Conservation (phyloP, 2,113 vertebrate species). For the Anolis carolinensis region DNA sequence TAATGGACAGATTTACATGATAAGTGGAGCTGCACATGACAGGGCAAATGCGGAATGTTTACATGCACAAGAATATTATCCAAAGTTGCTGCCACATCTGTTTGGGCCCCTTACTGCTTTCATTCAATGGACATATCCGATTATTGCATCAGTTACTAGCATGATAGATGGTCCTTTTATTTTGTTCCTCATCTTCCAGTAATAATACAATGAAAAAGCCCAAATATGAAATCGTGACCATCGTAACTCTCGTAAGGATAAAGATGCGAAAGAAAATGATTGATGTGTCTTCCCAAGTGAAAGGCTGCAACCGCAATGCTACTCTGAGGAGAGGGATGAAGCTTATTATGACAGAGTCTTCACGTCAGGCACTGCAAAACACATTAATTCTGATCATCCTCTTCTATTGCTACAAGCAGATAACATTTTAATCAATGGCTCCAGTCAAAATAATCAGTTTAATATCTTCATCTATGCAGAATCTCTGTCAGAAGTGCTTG, state of each 20-base stretch:
- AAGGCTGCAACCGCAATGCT: background rate
- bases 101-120: background rate
- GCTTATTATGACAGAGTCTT: background rate
- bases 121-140: background rate
- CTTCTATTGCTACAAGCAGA: background rate
- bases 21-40: background rate
- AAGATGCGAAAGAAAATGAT: background rate
- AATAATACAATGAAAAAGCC: background rate
- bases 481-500: background rate
- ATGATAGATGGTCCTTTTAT: background rate
- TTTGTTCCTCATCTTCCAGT: background rate
- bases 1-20: background rate
- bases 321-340: background rate
- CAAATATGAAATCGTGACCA: too few species aligned
- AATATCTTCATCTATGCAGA: background rate
- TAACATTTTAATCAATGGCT: slow-evolving; percentile 14
- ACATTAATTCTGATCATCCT: slow-evolving; percentile 12
- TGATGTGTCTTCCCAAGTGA: background rate
- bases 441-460: slow-evolving; percentile 20
- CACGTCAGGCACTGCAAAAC: background rate
- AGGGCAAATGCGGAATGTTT: background rate
- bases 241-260: background rate
- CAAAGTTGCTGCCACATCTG: background rate
- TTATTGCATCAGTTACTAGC: background rate
- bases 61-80: background rate